Conservation (phyloP, 1,140 invertebrate species). For the Probaryconus sp. region DNA sequence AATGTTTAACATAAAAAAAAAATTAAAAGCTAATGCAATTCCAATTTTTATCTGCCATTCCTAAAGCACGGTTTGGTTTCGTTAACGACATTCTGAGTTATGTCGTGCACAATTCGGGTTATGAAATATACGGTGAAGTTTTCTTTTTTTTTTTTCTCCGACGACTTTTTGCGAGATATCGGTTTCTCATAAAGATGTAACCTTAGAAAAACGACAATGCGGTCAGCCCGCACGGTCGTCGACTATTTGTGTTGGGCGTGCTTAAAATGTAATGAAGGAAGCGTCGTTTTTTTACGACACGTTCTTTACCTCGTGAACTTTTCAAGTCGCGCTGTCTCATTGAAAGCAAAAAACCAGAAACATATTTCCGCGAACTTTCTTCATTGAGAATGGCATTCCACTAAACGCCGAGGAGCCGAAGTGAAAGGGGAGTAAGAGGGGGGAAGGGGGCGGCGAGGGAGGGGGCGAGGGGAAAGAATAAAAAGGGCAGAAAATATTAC, state of each 20-base stretch:
- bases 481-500: background rate
- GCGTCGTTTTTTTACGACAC: background rate
- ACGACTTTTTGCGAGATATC: slow-evolving; percentile 65
- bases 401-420: no score
- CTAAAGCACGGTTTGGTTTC: no score
- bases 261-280: slow-evolving; percentile 29
- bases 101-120: slow-evolving; percentile 21
- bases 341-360: slow-evolving; percentile 25
- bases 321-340: slow-evolving; percentile 10
- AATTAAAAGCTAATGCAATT: no score
- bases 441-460: no score
- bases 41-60: no score
- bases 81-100: slow-evolving; percentile 19
- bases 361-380: slow-evolving; percentile 7
- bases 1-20: no score
- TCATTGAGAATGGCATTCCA: background rate
- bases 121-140: slow-evolving; percentile 32
- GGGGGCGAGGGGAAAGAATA: background rate
- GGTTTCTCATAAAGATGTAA: slow-evolving; percentile 62
- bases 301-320: slow-evolving; percentile 22
- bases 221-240: slow-evolving; percentile 32
- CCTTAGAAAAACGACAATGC: slow-evolving; percentile 22
- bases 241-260: slow-evolving; percentile 17
- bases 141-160: slow-evolving; percentile 32
- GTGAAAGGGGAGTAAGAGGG: no score